These are phyloP conservation scores for Drosophila melanosoma DNA, from an alignment of 2,888 invertebrate genomes.

Conservation along the genomic window DNA sequence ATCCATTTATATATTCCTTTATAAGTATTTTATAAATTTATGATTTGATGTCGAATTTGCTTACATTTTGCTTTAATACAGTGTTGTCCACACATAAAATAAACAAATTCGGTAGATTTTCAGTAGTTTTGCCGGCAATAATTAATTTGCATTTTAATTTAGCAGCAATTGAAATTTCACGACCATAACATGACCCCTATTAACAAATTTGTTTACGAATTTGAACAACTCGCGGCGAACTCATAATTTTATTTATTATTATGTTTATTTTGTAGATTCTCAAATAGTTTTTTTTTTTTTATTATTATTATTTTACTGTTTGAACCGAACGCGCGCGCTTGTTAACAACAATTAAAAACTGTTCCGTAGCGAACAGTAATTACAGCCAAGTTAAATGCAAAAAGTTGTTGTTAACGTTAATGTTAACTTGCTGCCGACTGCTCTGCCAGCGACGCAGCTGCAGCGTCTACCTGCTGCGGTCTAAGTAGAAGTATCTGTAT, in stretches of 20 bases:
- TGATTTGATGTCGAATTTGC: conserved; percentile 3
- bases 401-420: conserved; percentile 46
- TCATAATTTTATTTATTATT: conserved; percentile 18
- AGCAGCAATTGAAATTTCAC: conserved; percentile 32
- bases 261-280: neutral
- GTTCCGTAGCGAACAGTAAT: conserved; percentile 69
- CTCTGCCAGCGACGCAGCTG: conserved; percentile 24
- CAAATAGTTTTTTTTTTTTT: conserved; percentile 7
- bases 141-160: conserved; percentile 46
- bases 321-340: conserved; percentile 74
- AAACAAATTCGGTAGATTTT: conserved; percentile 23
- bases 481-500: conserved; percentile 24
- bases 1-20: neutral
- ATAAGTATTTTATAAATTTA: neutral
- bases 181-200: conserved; percentile 51
- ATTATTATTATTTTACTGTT: conserved; percentile 20
- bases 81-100: conserved; percentile 12
- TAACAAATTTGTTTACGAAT: conserved; percentile 36
- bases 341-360: conserved; percentile 82
- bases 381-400: conserved; percentile 75
- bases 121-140: conserved; percentile 26
- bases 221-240: conserved; percentile 57
- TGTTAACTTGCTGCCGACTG: conserved; percentile 42
- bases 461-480: conserved; percentile 9
- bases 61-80: conserved; percentile 31